Evolutionary conservation across 2,888 invertebrate genomes (phyloP), one percentile per base, ranked within the genome.

Genomic region (Lacanobia wlatinum): DNA sequence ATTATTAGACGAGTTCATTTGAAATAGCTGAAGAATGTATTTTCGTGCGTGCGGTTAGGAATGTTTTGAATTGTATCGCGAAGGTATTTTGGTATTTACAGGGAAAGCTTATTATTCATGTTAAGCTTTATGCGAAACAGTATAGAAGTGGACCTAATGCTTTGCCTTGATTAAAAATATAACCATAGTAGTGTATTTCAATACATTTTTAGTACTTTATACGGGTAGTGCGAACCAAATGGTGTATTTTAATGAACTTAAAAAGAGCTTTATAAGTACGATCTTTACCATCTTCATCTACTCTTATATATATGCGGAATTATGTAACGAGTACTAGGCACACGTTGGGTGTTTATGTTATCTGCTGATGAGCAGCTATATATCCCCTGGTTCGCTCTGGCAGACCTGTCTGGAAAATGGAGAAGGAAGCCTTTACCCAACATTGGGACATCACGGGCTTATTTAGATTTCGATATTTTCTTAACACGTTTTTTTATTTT

Each of bases 1-100:
- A 84, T 83, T 72, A 77, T 43, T 38, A 46, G 16, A 62, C 23
- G n/a, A 73, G 63, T 80, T 71, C 16, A 71, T 73, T 72, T 56
- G 53, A 46, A 28, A 21, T 38, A 46, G 18, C 38, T 40, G 9
- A 52, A 59, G 38, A 53, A 60, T 48, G 56, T 71, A 53, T 64
- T 53, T 66, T 21, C 53, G 23, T 21, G 40, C 43, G 43, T 53
- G 61, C 9, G 52, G 55, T 63, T 59, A 2, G n/a, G 28, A 28
- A 70, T 55, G 66, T 77, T 78, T 28, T 10, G 40, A 70, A 66
- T 69, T 34, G 46, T 70, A 59, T 28, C 6, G 12, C 43, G 8
- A 34, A 34, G 28, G 34, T 34, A 52, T 70, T 59, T 80, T 65
- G 18, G 34, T 38, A 52, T 52, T 48, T 7, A 64, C 23, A 56